phyloP scores from a whole-genome alignment of 2,888 invertebrate species.

The Sthenelais limicola region DNA sequence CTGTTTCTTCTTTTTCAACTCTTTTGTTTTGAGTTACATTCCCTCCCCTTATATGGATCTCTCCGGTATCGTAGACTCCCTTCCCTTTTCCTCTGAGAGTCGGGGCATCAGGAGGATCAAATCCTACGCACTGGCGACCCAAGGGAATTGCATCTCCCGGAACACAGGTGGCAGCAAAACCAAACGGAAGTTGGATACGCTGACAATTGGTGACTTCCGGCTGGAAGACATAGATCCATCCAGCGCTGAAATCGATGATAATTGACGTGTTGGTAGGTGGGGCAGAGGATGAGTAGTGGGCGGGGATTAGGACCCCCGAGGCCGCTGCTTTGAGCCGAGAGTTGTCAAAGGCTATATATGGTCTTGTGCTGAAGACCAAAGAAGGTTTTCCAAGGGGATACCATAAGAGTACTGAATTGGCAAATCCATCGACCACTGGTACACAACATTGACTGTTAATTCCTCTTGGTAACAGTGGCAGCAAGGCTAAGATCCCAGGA shows the following conservation, averaged over 20 bases:
- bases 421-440: slow-evolving; percentile 1
- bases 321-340: not conserved
- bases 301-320: not conserved
- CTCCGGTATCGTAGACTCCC: too few species aligned
- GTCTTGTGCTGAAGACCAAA: not conserved
- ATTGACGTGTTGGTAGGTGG: not conserved
- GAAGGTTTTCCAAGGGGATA: slow-evolving; percentile 6
- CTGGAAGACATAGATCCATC: slow-evolving; percentile 6
- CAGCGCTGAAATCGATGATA: slow-evolving; percentile 4
- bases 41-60: too few species aligned
- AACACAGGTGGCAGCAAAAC: slow-evolving; percentile 18
- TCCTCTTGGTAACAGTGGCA: too few species aligned
- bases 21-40: too few species aligned
- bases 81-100: not conserved
- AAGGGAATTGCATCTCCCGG: slow-evolving; percentile 12
- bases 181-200: slow-evolving; percentile 10
- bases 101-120: too few species aligned
- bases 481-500: too few species aligned
- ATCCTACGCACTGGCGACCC: not conserved
- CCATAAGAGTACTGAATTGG: not conserved
- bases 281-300: too few species aligned
- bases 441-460: slow-evolving; percentile 20
- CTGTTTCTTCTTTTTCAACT: too few species aligned
- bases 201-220: not conserved
- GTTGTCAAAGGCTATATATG: slow-evolving; percentile 15